Evolutionary conservation across 1,140 invertebrate species (phyloP).

Genomic region (Cyphomyrmex costatus): DNA sequence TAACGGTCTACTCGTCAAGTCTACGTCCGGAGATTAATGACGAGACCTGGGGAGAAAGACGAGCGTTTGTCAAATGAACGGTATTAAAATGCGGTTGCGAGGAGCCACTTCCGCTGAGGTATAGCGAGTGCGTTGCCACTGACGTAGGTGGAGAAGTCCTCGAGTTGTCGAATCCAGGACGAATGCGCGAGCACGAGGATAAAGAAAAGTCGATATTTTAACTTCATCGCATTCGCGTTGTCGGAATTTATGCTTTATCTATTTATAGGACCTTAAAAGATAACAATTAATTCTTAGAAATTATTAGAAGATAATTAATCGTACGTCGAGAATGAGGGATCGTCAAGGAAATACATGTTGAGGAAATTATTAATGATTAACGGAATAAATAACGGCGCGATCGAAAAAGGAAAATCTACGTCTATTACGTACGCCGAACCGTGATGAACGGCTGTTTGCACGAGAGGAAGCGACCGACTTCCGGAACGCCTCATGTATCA

Average conservation of each 20-base stretch:
- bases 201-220: conserved; percentile 10
- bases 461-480: conserved; percentile 36
- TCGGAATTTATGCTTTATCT: conserved; percentile 3
- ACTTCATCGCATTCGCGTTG: background rate
- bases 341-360: background rate
- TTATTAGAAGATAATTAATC: background rate
- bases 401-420: background rate
- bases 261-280: background rate
- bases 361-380: background rate
- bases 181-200: background rate
- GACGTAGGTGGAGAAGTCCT: conserved; percentile 41
- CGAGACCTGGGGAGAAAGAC: conserved; percentile 27
- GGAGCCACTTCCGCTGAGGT: conserved; percentile 36
- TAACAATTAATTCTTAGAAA: background rate
- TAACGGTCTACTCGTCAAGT: conserved; percentile 32
- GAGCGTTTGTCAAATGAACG: conserved; percentile 63
- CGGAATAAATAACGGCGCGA: background rate
- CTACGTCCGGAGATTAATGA: conserved; percentile 56
- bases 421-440: conserved; percentile 9
- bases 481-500: conserved; percentile 17
- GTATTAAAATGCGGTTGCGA: conserved; percentile 47
- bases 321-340: background rate
- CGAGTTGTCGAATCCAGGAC: background rate
- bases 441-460: conserved; percentile 3
- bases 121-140: conserved; percentile 42